Evolutionary conservation across 2,797 vertebrate genomes (phyloP).

Genomic region (Brachymystax lenok): DNA sequence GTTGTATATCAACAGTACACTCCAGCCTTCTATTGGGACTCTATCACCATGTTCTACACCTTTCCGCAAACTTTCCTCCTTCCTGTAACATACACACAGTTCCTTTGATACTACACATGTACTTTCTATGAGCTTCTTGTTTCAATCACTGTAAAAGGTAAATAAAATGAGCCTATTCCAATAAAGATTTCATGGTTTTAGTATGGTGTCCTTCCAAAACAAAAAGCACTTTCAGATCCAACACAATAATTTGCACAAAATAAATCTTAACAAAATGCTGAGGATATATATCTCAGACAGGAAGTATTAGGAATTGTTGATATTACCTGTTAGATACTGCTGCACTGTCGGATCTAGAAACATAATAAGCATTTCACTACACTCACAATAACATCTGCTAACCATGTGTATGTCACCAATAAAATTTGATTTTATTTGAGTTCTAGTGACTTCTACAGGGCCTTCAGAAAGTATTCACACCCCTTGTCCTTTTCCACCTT

Average conservation of each 20-base stretch:
- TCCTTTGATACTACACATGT: background rate
- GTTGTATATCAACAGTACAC: background rate
- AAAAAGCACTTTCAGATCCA: background rate
- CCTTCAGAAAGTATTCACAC: no score
- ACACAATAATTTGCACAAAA: background rate
- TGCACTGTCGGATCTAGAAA: no score
- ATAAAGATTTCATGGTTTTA: background rate
- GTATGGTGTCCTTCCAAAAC: background rate
- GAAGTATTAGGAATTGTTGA: background rate
- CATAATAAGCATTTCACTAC: no score
- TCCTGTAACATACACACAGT: background rate
- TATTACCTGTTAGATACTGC: no score
- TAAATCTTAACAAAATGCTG: background rate
- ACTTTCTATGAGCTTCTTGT: background rate
- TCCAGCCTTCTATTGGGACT: background rate
- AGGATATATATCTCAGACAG: slow-evolving; percentile 27
- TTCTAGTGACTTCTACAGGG: no score
- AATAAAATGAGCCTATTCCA: no score
- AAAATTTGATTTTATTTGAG: no score
- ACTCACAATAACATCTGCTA: no score
- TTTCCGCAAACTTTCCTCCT: background rate
- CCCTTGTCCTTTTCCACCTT: no score
- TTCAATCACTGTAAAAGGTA: no score
- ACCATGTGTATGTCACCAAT: no score
- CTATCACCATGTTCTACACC: background rate